Evolutionary conservation across 2,797 vertebrate species (phyloP), one percentile per base, ranked within the genome.

Genomic region (Rachycentron canadum): DNA sequence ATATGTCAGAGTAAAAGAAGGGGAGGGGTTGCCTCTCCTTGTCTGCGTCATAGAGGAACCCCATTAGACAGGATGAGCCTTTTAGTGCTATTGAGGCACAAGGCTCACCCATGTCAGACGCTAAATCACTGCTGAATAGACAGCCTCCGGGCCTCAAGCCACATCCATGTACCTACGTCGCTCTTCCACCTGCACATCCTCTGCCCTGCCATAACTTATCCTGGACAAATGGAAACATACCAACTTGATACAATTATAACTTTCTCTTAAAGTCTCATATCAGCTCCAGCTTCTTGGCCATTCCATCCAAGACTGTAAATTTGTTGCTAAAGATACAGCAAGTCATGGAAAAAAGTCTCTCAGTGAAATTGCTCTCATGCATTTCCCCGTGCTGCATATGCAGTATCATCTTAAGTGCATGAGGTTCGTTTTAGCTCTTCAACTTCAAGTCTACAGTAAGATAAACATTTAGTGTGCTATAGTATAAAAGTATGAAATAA

Each of bases 1-100:
- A 70, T 64, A 84, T 91, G 90, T 90, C 79, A 74, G 86, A 78
- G 80, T 71, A 47, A 80, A 73, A 60, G 73, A 60, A 81, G 63
- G 79, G 87, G 88, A 64, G 86, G 81, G 86, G 70, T 78, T 77
- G 78, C 74, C 78, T 83, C 83, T 84, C 69, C 79, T 76, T 14
- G 82, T 84, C 81, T 94, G 92, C 91, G 87, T 95, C 94, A 94
- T 79, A 91, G 89, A 91, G 92, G 90, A 93, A 88, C 91, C 90
- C 92, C 92, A 94, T 95, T 95, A 94, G 89, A 83, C 82, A 75
- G 88, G 91, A 94, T 92, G 90, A 94, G 92, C 93, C 92, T 94
- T 92, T 95, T 92, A 94, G 91, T 91, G 92, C 92, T 94, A 94
- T 93, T 93, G 93, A 95, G 88, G 89, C 84, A 86, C 85, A 49